Percentiles rank a stretch among this genome's conserved stretches.
Evolutionary conservation across 2,113 vertebrate genomes (phyloP).

Genomic region (Hydropotes inermis): DNA sequence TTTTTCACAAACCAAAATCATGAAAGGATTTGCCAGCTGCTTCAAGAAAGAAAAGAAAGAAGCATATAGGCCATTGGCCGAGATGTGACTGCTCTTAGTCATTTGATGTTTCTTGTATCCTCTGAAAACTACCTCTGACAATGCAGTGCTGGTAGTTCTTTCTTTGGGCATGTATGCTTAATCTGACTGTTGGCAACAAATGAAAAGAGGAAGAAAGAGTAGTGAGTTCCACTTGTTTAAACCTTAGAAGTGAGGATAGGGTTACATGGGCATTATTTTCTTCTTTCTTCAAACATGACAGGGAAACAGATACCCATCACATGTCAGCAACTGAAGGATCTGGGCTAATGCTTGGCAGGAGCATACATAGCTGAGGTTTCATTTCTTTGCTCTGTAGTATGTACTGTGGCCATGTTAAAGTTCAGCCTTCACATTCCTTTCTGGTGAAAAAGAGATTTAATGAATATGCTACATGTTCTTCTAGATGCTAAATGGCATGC

Average conservation of each 20-base stretch:
- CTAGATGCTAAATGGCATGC: conserved; percentile 62
- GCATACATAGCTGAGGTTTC: conserved; percentile 49
- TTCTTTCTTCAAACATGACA: conserved; percentile 47
- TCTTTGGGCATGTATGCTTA: background rate
- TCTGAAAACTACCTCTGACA: background rate
- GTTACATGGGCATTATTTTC: conserved; percentile 48
- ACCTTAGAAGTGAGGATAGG: conserved; percentile 29
- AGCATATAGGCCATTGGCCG: background rate
- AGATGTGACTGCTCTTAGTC: background rate
- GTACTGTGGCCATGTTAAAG: conserved; percentile 59
- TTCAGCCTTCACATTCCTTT: conserved; percentile 64
- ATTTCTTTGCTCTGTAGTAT: conserved; percentile 55
- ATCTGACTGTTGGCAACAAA: conserved; percentile 8
- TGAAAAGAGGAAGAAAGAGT: background rate
- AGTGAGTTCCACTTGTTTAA: background rate
- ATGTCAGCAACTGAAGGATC: conserved; percentile 36
- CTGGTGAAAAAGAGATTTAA: conserved; percentile 58
- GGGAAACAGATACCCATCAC: conserved; percentile 41
- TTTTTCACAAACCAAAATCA: background rate
- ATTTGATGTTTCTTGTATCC: background rate
- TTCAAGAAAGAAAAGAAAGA: background rate
- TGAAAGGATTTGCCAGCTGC: background rate
- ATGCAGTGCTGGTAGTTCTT: background rate
- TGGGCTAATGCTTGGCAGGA: conserved; percentile 52
- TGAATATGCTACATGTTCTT: conserved; percentile 62